Evolutionary conservation across 2,797 vertebrate genomes (phyloP), one percentile per base, ranked within the genome.

Genomic region (Melanotaenia maccullochi): DNA sequence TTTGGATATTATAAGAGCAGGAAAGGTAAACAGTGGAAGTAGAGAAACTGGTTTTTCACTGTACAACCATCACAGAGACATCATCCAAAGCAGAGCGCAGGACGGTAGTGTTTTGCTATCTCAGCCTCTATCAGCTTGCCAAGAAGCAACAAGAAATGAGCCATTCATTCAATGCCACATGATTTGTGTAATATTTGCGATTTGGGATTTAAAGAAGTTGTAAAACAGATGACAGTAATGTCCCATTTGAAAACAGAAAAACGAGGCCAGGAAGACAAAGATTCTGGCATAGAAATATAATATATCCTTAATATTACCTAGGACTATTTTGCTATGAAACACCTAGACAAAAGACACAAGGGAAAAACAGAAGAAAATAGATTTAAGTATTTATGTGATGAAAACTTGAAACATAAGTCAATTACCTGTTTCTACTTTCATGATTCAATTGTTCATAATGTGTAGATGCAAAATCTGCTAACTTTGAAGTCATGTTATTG

Each of bases 11-110:
- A 40, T 52, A 51, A 72, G n/a, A 73, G 64, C 25, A 79, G 63
- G 51, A 79, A 72, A 84, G 65, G 76, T 75, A 71, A 84, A 90
- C 81, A 68, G 65, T 49, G 22, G 13, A 85, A 92, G 86, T 67
- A n/a, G 88, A 84, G 66, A 75, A 87, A 93, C 91, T 62, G 88
- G 90, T 92, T 92, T 85, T 78, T 75, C 65, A 35, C 18, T 0
- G 16, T 70, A 68, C 61, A 59, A 78, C 52, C 78, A 68, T 73
- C 60, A 60, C 52, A 74, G 56, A 51, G 57, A 86, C 60, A 71
- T 65, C 30, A 76, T 56, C 58, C 67, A 66, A 62, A 1, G 22
- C 56, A 66, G 68, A 77, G 68, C 49, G 68, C 67, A 71, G 65
- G 65, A 65, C 51, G n/a, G 49, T 49, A 54, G 55, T 70, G 44